These are phyloP conservation scores for Eolophus roseicapilla DNA, from an alignment of 2,113 vertebrate genomes.

Conservation along the genomic window DNA sequence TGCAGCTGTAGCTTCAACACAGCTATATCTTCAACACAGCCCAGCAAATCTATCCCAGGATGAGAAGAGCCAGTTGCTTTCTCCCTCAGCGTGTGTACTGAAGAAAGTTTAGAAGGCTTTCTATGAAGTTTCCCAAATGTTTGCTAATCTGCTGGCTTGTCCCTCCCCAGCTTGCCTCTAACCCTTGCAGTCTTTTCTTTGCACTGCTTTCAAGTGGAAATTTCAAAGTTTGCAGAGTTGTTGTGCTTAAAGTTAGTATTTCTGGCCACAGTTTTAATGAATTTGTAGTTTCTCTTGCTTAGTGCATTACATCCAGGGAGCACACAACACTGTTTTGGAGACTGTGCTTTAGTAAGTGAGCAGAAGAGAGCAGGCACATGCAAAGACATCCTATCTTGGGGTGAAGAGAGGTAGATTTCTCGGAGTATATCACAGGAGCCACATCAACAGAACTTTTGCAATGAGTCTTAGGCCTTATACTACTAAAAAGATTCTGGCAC, in stretches of 20 bases:
- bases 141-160: background rate
- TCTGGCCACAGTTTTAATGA: background rate
- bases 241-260: background rate
- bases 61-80: background rate
- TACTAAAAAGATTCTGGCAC: background rate
- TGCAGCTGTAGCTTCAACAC: background rate
- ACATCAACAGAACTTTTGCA: background rate
- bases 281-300: background rate
- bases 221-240: background rate
- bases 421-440: background rate
- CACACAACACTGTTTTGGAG: background rate
- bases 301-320: background rate
- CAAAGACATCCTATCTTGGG: background rate
- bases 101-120: background rate
- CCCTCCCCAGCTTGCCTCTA: background rate
- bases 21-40: background rate
- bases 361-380: background rate
- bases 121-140: background rate
- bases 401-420: background rate
- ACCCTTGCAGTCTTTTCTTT: background rate
- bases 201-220: background rate
- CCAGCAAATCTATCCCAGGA: background rate
- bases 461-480: background rate
- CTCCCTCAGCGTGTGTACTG: background rate
- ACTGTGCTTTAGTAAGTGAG: background rate